Evolutionary conservation across 2,888 invertebrate species (phyloP), one percentile per base, ranked within the genome.

Genomic region (Tetragonisca angustula): DNA sequence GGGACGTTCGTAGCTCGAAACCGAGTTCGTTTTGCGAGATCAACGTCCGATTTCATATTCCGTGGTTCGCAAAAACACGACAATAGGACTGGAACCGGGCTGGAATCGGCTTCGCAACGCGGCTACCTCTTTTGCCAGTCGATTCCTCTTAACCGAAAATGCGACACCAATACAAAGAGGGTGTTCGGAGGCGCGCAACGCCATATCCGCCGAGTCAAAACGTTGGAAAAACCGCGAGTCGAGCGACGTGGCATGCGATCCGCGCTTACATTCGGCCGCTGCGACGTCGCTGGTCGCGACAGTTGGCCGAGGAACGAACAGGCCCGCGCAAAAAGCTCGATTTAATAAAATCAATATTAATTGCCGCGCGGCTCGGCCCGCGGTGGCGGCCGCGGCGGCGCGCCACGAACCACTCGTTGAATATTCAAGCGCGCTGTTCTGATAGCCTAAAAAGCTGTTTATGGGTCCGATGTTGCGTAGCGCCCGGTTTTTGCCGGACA

Each of bases 321-420:
- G 70, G 59, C 4, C 32, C 27, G 68, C 81, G 68, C 89, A 93
- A 91, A 91, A 93, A 90, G 89, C 89, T 84, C 85, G 86, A 91
- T 92, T 93, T 93, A 93, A 94, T 94, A 93, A 94, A 94, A 93
- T 93, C 93, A 93, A 93, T 94, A 94, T 94, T 94, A 94, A 94
- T 94, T 94, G 92, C 92, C 89, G 87, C 76, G 61, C 87, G 83
- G 89, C 85, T 88, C 83, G 86, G 90, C 89, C 85, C 79, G 71
- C 77, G 36, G n/a, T 61, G 27, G 61, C 64, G 59, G 49, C 49
- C 4, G 59, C n/a, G 59, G 49, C 71, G 62, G 50, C 62, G 73
- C 72, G 84, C 72, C 80, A 74, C 87, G 82, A 79, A 77, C 81
- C 76, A 74, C 90, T 84, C 88, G 92, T 93, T 94, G 94, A 93